Base-by-base conservation (phyloP, 2,888 invertebrate genomes). In the Leptothorax acervorum region DNA sequence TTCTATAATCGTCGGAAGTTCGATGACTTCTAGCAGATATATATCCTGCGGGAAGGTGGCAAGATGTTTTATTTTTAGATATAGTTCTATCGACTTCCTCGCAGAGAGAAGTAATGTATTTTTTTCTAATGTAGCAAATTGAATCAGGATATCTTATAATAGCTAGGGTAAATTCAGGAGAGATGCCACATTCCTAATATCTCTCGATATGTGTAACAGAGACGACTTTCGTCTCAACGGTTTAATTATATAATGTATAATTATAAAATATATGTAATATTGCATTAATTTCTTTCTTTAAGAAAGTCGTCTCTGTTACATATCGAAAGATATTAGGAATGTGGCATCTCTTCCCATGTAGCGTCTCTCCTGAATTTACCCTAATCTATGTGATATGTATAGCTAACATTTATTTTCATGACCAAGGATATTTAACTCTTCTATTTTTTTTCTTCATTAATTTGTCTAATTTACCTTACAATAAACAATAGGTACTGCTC, bases 1-100 rank as follows among this genome's bases (percentile, higher is more conserved):
- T 79, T 71, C 23, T 60, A 71, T 79, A 79, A 71, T 71, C 60
- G 79, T 71, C 48, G 60, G 4, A 79, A 79, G 71, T 71, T 60
- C 79, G 71, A 79, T 60, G 79, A 71, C 71, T 79, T 68, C 57
- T 63, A 63, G 51, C 78, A 42, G 35, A 57, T 62, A 48, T 35
- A 35, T 62, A 31, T 48, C n/a, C 9, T 1, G 31, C 28, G 23
- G 39, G 6, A 12, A 28, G 23, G 39, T 15, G 39, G 3, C 1
- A 8, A 23, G 12, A 23, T 4, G 3, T 74, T 48, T 73, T 51
- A 73, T 74, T 60, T 60, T 31, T n/a, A 55, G 28, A 68, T 28
- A 57, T 48, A 42, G 9, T 23, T 23, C 23, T 23, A 23, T 23
- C 23, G 23, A 23, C 12, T 28, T 28, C 1, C 11, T 45, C 12